phyloP scores from a whole-genome alignment of 2,888 invertebrate species.

The Lasioglossum marginatum region DNA sequence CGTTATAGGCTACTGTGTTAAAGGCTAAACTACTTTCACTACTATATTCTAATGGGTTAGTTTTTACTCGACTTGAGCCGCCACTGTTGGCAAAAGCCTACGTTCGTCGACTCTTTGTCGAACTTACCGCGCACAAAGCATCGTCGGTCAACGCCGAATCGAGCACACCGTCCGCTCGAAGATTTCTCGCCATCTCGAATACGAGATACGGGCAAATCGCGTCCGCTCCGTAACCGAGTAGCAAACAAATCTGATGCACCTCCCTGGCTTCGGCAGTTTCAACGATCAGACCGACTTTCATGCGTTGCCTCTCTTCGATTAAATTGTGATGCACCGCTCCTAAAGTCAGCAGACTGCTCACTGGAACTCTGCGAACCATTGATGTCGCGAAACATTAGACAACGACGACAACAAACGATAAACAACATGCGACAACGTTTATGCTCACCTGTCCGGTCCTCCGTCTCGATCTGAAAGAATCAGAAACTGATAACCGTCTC shows the following conservation, averaged over 20 bases:
- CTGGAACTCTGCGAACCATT: constrained; percentile 87
- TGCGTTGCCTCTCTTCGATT: constrained; percentile 96
- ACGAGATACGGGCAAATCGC: constrained; percentile 99
- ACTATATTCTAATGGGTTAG: too few relatives aligned
- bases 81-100: background rate
- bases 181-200: constrained; percentile 95
- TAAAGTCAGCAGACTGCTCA: constrained; percentile 93
- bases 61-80: too few relatives aligned
- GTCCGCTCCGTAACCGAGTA: constrained; percentile 98
- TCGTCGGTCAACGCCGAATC: constrained; percentile 91
- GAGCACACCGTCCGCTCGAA: constrained; percentile 94
- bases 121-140: constrained; percentile 89
- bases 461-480: constrained; percentile 93
- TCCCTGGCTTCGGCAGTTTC: constrained; percentile 98
- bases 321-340: constrained; percentile 98
- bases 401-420: background rate
- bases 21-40: too few relatives aligned
- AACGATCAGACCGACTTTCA: constrained; percentile 97
- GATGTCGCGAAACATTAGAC: background rate
- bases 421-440: background rate
- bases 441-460: constrained; percentile 85
- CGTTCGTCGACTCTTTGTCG: background rate
- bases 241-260: constrained; percentile 97
- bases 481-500: constrained; percentile 92
- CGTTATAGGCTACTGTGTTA: too few relatives aligned